phyloP scores from a whole-genome alignment of 2,797 vertebrate genomes.

The Brachyalestes nurse region DNA sequence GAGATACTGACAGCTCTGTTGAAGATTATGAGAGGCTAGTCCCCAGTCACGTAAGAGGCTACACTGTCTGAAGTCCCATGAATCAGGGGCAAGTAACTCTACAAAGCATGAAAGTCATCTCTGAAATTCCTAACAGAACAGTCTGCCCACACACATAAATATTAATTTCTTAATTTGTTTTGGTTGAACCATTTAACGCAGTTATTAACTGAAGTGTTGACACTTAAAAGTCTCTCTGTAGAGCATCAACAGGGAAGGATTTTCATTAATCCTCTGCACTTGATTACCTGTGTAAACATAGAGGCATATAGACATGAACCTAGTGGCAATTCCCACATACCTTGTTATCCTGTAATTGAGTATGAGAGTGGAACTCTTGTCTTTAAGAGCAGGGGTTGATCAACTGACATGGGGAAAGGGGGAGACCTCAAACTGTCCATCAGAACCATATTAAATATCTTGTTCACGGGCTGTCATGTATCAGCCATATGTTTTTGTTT shows the following conservation, averaged over 20 bases:
- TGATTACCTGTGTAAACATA: constrained; percentile 37
- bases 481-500: neutral
- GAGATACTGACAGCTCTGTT: constrained; percentile 2
- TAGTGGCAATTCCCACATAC: constrained; percentile 32
- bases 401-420: neutral
- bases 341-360: constrained; percentile 15
- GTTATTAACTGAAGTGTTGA: constrained; percentile 14
- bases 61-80: neutral
- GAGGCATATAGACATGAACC: constrained; percentile 27
- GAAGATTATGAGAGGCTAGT: neutral
- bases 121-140: neutral
- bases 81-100: neutral
- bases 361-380: neutral
- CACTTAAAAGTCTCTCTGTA: neutral
- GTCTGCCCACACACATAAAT: neutral
- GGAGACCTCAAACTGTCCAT: neutral
- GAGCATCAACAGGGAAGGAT: constrained; percentile 3
- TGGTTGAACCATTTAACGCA: neutral
- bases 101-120: too few species aligned
- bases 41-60: neutral
- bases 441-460: neutral
- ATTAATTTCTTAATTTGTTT: neutral
- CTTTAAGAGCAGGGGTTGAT: neutral
- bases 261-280: constrained; percentile 31
- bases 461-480: neutral